Base-by-base conservation (phyloP, 1,140 invertebrate species). In the Zaprionus inermis region DNA sequence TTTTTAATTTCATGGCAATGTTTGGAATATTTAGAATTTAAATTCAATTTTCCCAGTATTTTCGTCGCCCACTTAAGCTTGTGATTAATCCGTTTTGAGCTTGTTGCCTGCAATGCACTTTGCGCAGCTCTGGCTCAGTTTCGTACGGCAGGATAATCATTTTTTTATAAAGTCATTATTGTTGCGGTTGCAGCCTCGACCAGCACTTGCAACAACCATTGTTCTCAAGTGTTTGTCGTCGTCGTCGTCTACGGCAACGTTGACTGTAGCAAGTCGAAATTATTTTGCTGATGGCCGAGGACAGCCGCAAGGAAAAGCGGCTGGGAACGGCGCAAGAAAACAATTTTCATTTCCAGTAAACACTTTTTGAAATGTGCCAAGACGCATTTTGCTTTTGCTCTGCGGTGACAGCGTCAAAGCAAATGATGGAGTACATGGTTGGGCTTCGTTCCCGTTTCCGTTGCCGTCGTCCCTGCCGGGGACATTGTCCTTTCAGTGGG, bases 91-190 rank as follows among this genome's bases (percentile, higher is more conserved):
- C 44, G 0, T 7, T 44, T 6, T 44, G n/a, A 41, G 38, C 59
- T 69, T 75, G 72, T 74, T 74, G 69, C 71, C 72, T 74, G 81
- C 79, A 73, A 81, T 85, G 73, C 72, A 73, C 64, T 79, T 72
- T 72, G 64, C 69, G 36, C 67, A 72, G 56, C 55, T 65, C 57
- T 65, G 58, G 18, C 59, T 65, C 18, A 56, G 41, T 16, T 55
- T 41, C 63, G 66, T 65, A 36, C 65, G 59, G 56, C 76, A 88
- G 80, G 74, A 88, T 88, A 83, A 88, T 83, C 79, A 83, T 89
- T 88, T 89, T 89, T 89, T 89, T 80, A 89, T 89, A 89, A 89
- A 89, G 84, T 84, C 84, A 88, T 88, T 88, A 89, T 84, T 89
- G 74, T 89, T 84, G 84, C 81, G 84, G 84, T 78, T 88, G 84